Percentiles rank a stretch among this genome's conserved stretches.
phyloP scores from a whole-genome alignment of 2,797 vertebrate species.

The Gorsachius magnificus region DNA sequence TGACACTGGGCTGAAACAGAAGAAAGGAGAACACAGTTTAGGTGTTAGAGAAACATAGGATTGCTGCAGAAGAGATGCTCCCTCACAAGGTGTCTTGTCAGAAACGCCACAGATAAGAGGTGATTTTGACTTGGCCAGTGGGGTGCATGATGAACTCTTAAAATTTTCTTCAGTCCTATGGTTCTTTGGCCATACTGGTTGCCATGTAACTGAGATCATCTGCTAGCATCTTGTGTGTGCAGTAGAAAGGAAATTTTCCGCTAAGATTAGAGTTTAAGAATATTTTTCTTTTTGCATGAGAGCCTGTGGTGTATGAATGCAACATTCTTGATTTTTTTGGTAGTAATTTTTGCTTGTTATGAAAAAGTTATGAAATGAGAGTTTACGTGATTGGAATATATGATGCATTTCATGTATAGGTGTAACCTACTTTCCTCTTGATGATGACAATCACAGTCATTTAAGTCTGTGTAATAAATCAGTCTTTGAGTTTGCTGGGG shows the following conservation, averaged over 20 bases:
- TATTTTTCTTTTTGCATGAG: neutral
- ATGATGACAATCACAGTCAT: neutral
- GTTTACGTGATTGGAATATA: neutral
- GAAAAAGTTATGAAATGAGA: neutral
- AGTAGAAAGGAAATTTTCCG: neutral
- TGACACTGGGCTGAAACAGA: neutral
- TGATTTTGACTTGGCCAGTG: neutral
- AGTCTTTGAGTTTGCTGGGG: neutral
- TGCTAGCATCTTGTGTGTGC: too few relatives aligned
- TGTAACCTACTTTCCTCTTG: neutral
- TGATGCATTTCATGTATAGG: neutral
- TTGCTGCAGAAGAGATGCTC: neutral
- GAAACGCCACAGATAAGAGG: neutral
- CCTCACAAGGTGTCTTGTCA: neutral
- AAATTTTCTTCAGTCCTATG: neutral
- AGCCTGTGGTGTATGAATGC: neutral
- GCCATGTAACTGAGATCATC: neutral
- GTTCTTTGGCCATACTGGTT: neutral
- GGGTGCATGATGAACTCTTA: neutral
- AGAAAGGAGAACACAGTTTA: neutral
- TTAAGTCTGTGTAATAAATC: neutral
- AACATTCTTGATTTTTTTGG: neutral
- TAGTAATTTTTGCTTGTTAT: neutral
- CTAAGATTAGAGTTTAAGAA: neutral
- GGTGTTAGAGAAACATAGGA: neutral